Base-by-base conservation (phyloP, 1,140 invertebrate species). In the Nebria ingens region DNA sequence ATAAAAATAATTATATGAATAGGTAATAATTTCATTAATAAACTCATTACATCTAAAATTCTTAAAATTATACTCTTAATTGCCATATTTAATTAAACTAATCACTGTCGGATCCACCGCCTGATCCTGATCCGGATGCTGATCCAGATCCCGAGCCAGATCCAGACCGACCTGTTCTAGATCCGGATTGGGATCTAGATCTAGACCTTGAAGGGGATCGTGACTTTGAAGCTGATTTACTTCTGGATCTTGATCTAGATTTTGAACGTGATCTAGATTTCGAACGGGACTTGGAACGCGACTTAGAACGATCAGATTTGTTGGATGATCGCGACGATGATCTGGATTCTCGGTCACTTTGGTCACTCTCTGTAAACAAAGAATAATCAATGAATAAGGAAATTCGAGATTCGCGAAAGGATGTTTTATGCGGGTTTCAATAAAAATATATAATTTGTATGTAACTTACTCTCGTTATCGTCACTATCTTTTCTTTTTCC, bases 101-200 rank as follows among this genome's bases (percentile, higher is more conserved):
- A 40, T 62, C 64, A 52, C 62, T 66, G 49, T 60, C 61, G 19
- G 62, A 64, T 52, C 56, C 49, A 51, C 11, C 21, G 51, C 54
- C 61, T 13, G 71, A 73, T 22, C 60, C 65, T 11, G 70, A 72
- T 25, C 61, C 59, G 3, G 68, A 71, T 9, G 58, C 60, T n/a
- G 67, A 64, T 52, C 64, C 64, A 4, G 67, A 69, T 51, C 56
- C 62, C 1, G 69, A 72, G 53, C 62, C 55, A 4, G 73, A 75
- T 50, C 64, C 56, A 1, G 70, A 71, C 49, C 61, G 58, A 19
- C 45, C 52, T 11, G 69, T 74, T 42, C 65, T 51, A 11, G 68
- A 71, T 53, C 59, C 23, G 21, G 70, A 73, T 21, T 63, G 56
- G 20, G 73, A 67, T 29, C 55, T 54, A 13, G 68, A 72, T 50